Base-by-base conservation (phyloP, 2,797 vertebrate species). In the Lacerta agilis region DNA sequence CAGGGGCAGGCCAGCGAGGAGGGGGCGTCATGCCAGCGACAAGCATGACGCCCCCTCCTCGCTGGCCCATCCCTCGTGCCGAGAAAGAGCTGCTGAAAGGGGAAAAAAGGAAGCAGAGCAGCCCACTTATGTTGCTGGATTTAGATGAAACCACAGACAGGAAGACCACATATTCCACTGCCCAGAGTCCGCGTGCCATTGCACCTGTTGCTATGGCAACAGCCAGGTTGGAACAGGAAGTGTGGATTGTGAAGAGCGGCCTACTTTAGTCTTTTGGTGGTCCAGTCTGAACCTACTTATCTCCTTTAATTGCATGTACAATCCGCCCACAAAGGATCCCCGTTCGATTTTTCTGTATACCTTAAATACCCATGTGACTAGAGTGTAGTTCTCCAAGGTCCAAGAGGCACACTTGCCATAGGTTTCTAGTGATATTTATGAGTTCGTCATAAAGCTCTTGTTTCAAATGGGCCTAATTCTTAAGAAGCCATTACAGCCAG, bases 401-500 rank as follows among this genome's bases (percentile, higher is more conserved):
- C n/a, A 23, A 38, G 76, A 64, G 55, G 41, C n/a, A 41, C 67
- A 36, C n/a, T 36, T 85, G 36, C 67, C 82, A 49, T 66, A 36
- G 69, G 38, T 5, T 36, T 80, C 66, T 80, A 64, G 77, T 27
- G 15, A 81, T 88, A 79, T 66, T 81, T 85, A 73, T 76, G 8
- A 9, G 58, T 76, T 76, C 76, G 36, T 49, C 76, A 49, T 66
- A 80, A 86, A 85, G 43, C 18, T 61, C 45, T 88, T 69, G 73
- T 69, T 89, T 67, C 61, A 76, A 81, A 69, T 76, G 71, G 8
- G 43, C 36, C 58, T 67, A 85, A 76, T 85, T 89, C 58, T 67
- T 76, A 75, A 81, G 78, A 81, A 81, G 18, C 25, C 77, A 75
- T n/a, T 79, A 78, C 27, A 88, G 6, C 69, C 43, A 7, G 41